These are phyloP conservation scores for Neosilurus mollespiculum DNA, from an alignment of 2,797 vertebrate species.

Conservation along the genomic window DNA sequence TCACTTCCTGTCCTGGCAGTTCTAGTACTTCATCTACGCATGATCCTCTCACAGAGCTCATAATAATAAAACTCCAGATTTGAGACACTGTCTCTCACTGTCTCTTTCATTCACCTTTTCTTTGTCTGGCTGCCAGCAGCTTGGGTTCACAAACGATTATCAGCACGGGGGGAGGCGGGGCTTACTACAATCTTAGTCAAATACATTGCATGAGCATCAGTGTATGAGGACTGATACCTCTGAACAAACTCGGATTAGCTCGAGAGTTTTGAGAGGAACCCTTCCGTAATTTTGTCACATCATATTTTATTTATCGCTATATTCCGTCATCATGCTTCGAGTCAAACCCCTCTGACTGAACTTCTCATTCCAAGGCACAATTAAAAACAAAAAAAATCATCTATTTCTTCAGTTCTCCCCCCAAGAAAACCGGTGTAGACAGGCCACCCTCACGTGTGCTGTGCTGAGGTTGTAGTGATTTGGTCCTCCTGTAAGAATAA, in stretches of 20 bases:
- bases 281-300: background rate
- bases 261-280: background rate
- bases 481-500: conserved; percentile 72
- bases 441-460: conserved; percentile 71
- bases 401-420: conserved; percentile 15
- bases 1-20: background rate
- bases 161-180: background rate
- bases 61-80: background rate
- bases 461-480: conserved; percentile 76
- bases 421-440: conserved; percentile 29
- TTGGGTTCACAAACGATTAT: background rate
- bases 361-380: conserved; percentile 38
- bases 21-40: background rate
- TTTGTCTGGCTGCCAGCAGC: conserved; percentile 28
- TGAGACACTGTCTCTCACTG: background rate
- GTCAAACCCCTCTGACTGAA: conserved; percentile 15
- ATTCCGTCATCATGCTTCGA: background rate
- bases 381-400: background rate
- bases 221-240: background rate
- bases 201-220: background rate
- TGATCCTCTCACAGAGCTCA: background rate
- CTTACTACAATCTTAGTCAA: background rate
- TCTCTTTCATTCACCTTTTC: background rate
- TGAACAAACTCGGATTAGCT: background rate
- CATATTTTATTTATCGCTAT: background rate